Evolutionary conservation across 2,113 vertebrate species (phyloP).

Genomic region (Rhinolophus ferrumequinum): DNA sequence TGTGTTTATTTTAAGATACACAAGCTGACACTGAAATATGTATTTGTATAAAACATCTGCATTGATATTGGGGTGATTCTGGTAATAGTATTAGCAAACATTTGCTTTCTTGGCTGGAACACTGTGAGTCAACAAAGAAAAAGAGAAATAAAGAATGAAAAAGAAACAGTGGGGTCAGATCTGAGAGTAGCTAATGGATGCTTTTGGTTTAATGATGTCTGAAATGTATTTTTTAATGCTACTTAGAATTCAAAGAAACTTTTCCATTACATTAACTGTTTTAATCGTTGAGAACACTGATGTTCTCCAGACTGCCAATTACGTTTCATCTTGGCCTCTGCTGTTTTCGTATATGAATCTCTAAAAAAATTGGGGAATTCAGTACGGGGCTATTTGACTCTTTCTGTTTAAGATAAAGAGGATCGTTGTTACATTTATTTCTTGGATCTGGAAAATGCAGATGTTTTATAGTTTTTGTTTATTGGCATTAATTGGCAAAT

Average conservation of each 20-base stretch:
- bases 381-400: not conserved
- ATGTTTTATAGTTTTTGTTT: not conserved
- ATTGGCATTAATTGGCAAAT: not conserved
- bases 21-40: not conserved
- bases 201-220: constrained; percentile 62
- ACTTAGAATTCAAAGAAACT: constrained; percentile 53
- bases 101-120: not conserved
- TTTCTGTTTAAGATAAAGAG: not conserved
- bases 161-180: not conserved
- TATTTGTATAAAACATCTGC: constrained; percentile 30
- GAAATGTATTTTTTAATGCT: constrained; percentile 65
- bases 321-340: constrained; percentile 7
- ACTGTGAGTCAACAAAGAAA: not conserved
- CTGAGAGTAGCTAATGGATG: constrained; percentile 38
- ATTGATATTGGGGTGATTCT: not conserved
- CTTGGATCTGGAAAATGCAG: not conserved
- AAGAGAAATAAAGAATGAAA: not conserved
- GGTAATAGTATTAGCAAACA: not conserved
- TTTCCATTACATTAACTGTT: constrained; percentile 49
- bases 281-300: not conserved
- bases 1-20: constrained; percentile 34
- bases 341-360: not conserved
- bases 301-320: not conserved
- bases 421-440: not conserved
- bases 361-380: not conserved